Percentiles rank a stretch among this genome's conserved stretches.
Conservation (phyloP, 2,113 vertebrate genomes). For the Corvus cornix region DNA sequence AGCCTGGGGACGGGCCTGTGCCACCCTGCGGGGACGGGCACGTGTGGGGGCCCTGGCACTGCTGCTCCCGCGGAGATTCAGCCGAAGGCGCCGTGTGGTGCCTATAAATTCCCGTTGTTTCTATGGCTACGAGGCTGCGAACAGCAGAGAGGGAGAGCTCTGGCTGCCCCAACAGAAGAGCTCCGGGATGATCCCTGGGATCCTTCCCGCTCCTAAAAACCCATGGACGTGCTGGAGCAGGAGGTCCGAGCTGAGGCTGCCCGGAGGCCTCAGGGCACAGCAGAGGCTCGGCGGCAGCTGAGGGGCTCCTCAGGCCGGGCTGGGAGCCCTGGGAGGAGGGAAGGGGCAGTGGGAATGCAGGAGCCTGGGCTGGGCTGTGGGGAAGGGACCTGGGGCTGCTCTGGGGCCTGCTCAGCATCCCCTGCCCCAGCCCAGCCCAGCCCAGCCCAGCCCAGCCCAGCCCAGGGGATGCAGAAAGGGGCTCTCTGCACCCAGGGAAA, state of each 20-base stretch:
- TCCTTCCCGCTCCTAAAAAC: neutral
- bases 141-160: neutral
- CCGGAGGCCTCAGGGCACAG: neutral
- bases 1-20: neutral
- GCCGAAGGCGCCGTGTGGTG: neutral
- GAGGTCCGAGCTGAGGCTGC: neutral
- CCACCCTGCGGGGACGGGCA: neutral
- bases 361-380: neutral
- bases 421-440: neutral
- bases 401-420: neutral
- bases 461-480: neutral
- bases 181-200: neutral
- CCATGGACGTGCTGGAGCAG: neutral
- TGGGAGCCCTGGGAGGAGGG: neutral
- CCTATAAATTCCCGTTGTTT: constrained; percentile 24
- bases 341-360: accelerated
- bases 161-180: neutral
- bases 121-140: constrained; percentile 11
- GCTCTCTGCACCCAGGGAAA: neutral
- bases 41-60: neutral
- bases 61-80: neutral
- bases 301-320: neutral
- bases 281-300: neutral
- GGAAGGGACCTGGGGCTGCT: neutral
- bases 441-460: no score